phyloP scores from a whole-genome alignment of 2,888 invertebrate genomes.

The Coleophora flavipennella region DNA sequence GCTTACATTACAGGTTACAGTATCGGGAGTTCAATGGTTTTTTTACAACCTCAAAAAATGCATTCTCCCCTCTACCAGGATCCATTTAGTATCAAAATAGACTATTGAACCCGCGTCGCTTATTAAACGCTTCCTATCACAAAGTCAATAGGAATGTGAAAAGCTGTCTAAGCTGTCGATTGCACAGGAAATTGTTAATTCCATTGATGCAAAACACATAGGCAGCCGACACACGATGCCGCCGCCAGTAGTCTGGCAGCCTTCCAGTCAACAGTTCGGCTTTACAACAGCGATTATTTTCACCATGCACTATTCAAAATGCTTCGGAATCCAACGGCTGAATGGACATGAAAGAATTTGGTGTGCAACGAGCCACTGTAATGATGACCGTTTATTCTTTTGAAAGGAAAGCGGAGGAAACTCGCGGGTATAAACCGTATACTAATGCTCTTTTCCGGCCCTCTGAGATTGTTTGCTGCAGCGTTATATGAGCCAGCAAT shows the following conservation, averaged over 20 bases:
- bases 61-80: too few relatives aligned
- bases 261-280: slow-evolving; percentile 59
- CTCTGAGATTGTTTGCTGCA: not conserved
- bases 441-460: not conserved
- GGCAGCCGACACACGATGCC: slow-evolving; percentile 37
- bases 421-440: slow-evolving; percentile 15
- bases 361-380: slow-evolving; percentile 41
- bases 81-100: too few relatives aligned
- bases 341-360: slow-evolving; percentile 52
- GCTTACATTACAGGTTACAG: too few relatives aligned
- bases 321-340: slow-evolving; percentile 37
- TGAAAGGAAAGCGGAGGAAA: slow-evolving; percentile 20
- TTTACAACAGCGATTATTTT: slow-evolving; percentile 57
- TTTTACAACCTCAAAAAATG: too few relatives aligned
- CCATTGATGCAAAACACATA: slow-evolving; percentile 55
- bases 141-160: too few relatives aligned
- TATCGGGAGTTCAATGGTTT: too few relatives aligned
- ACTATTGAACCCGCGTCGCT: too few relatives aligned
- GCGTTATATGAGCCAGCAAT: too few relatives aligned
- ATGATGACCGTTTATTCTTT: slow-evolving; percentile 42
- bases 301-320: slow-evolving; percentile 47
- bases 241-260: slow-evolving; percentile 38
- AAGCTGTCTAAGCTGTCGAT: slow-evolving; percentile 17
- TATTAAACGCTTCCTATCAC: too few relatives aligned
- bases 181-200: slow-evolving; percentile 55